These are phyloP conservation scores for Nymphalis c-album DNA, from an alignment of 2,888 invertebrate genomes.

Conservation along the genomic window DNA sequence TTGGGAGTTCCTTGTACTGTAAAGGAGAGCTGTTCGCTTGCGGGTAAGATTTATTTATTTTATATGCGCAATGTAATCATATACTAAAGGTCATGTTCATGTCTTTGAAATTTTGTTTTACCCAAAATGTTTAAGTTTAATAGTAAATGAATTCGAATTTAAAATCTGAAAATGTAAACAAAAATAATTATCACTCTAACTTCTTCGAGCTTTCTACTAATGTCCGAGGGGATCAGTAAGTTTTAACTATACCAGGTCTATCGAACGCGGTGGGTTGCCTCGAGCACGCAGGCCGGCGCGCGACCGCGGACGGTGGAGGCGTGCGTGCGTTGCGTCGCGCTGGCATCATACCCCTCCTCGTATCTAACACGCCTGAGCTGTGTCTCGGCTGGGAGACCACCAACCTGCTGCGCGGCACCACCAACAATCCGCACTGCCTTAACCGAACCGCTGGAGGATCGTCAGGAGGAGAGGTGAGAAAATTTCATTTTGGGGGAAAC, in stretches of 20 bases:
- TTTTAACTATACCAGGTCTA: slow-evolving; percentile 72
- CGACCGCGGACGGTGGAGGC: slow-evolving; percentile 84
- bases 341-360: slow-evolving; percentile 90
- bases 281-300: slow-evolving; percentile 70
- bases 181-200: no score
- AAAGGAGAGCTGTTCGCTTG: slow-evolving; percentile 89
- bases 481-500: no score
- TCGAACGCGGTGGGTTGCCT: slow-evolving; percentile 86
- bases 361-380: slow-evolving; percentile 93
- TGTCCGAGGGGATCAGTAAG: no score
- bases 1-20: slow-evolving; percentile 91
- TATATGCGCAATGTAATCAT: neutral
- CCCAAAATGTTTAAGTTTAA: no score
- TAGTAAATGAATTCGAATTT: no score
- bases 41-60: slow-evolving; percentile 75
- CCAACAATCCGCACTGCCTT: slow-evolving; percentile 91
- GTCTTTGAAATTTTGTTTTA: no score
- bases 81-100: no score
- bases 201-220: no score
- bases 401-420: slow-evolving; percentile 88
- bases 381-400: slow-evolving; percentile 94
- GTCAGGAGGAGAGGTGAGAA: slow-evolving; percentile 90
- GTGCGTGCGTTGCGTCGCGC: slow-evolving; percentile 84
- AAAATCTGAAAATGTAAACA: no score
- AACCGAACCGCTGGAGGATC: slow-evolving; percentile 91